Evolutionary conservation across 2,888 invertebrate genomes (phyloP).

Genomic region (Mythimna ferrago): DNA sequence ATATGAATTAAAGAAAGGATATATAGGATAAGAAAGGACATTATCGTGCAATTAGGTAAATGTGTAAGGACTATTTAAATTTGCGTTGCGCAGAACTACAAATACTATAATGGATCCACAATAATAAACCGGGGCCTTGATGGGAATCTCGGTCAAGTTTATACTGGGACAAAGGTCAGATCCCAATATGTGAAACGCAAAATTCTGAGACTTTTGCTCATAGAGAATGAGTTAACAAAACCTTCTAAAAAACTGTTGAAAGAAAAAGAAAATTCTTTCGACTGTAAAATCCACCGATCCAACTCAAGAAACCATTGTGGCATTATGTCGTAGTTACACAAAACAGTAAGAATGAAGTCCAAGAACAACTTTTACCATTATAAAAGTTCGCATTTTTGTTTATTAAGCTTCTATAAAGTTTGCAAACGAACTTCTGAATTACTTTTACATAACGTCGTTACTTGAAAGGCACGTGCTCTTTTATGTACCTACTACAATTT

Average conservation of each 20-base stretch:
- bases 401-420: slow-evolving; percentile 11
- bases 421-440: not conserved
- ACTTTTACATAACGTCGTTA: slow-evolving; percentile 6
- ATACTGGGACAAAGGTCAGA: slow-evolving; percentile 22
- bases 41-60: not conserved
- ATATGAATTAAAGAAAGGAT: not conserved
- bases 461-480: slow-evolving; percentile 5
- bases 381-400: slow-evolving; percentile 19
- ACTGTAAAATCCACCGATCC: slow-evolving; percentile 13
- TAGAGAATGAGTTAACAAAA: slow-evolving; percentile 4
- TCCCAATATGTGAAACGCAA: slow-evolving; percentile 2
- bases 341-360: slow-evolving; percentile 33
- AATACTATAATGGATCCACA: slow-evolving; percentile 2
- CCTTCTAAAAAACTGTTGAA: slow-evolving; percentile 21
- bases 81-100: slow-evolving; percentile 10
- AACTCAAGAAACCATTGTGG: slow-evolving; percentile 23
- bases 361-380: slow-evolving; percentile 32
- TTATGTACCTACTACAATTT: too few species aligned
- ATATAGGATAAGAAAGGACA: not conserved
- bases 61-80: not conserved
- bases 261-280: slow-evolving; percentile 16
- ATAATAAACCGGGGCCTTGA: not conserved
- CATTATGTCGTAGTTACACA: slow-evolving; percentile 34
- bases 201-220: not conserved
- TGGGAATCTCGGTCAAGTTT: slow-evolving; percentile 16